Conservation (phyloP, 2,797 vertebrate genomes). For the Tenualosa ilisha region DNA sequence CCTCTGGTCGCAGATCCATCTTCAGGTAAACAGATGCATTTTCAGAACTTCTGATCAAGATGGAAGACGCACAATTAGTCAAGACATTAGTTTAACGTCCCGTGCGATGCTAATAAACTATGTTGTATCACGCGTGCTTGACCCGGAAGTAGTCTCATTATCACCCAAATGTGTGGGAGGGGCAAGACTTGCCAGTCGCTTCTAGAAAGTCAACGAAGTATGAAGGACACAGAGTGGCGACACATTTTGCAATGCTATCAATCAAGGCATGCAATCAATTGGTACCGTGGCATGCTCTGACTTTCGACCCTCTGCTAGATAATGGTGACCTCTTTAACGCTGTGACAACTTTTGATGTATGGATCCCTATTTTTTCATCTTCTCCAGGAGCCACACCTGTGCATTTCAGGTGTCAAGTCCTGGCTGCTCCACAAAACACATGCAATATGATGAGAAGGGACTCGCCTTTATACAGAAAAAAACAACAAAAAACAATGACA, state of each 20-base stretch:
- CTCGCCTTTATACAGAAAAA: slow-evolving; percentile 39
- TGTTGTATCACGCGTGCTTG: background rate
- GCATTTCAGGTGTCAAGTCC: background rate
- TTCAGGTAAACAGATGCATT: slow-evolving; percentile 38
- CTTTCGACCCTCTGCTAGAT: background rate
- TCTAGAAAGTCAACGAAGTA: slow-evolving; percentile 47
- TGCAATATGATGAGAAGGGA: background rate
- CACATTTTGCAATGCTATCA: slow-evolving; percentile 13
- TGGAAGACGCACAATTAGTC: slow-evolving; percentile 56
- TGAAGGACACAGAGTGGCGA: slow-evolving; percentile 49
- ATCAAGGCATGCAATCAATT: background rate
- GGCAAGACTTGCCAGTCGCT: background rate
- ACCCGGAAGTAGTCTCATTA: background rate
- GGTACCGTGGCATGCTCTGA: background rate
- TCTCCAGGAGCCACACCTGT: background rate
- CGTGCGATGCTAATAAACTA: background rate
- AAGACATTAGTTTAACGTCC: slow-evolving; percentile 30
- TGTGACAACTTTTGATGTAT: slow-evolving; percentile 8
- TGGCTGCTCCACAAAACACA: background rate
- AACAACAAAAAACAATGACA: slow-evolving; percentile 64
- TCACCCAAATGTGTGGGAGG: background rate
- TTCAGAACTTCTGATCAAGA: slow-evolving; percentile 32
- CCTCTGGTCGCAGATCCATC: slow-evolving; percentile 45
- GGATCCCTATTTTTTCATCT: background rate
- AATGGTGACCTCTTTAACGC: background rate